Evolutionary conservation across 2,888 invertebrate species (phyloP).

Genomic region (Cataglyphis livida): DNA sequence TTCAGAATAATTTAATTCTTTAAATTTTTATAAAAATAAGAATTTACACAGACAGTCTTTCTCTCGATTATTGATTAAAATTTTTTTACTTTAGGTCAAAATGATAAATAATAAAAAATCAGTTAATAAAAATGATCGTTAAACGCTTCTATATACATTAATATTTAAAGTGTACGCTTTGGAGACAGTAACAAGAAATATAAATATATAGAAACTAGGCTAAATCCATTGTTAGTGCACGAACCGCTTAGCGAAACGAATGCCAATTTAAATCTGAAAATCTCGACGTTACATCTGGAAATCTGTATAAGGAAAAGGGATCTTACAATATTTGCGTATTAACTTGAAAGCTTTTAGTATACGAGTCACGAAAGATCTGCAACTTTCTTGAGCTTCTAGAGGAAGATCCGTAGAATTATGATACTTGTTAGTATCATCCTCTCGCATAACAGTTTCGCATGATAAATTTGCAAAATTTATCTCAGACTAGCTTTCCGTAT

Average conservation of each 20-base stretch:
- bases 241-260: neutral
- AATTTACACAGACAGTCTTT: neutral
- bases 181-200: neutral
- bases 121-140: neutral
- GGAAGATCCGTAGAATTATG: slow-evolving; percentile 23
- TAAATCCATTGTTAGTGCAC: neutral
- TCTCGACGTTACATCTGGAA: neutral
- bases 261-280: slow-evolving; percentile 25
- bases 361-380: slow-evolving; percentile 15
- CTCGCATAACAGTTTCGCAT: neutral
- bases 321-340: slow-evolving; percentile 36
- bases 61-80: neutral
- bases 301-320: slow-evolving; percentile 10
- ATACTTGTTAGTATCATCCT: slow-evolving; percentile 21
- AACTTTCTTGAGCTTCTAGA: slow-evolving; percentile 27
- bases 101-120: neutral
- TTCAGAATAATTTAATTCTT: neutral
- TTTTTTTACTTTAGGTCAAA: neutral
- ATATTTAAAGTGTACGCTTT: neutral
- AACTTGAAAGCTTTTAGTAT: slow-evolving; percentile 41
- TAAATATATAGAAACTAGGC: slow-evolving; percentile 1
- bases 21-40: neutral
- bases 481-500: neutral
- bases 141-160: neutral
- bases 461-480: slow-evolving; percentile 31